Evolutionary conservation across 2,113 vertebrate genomes (phyloP), one percentile per base, ranked within the genome.

Genomic region (Himantopus leucocephalus): DNA sequence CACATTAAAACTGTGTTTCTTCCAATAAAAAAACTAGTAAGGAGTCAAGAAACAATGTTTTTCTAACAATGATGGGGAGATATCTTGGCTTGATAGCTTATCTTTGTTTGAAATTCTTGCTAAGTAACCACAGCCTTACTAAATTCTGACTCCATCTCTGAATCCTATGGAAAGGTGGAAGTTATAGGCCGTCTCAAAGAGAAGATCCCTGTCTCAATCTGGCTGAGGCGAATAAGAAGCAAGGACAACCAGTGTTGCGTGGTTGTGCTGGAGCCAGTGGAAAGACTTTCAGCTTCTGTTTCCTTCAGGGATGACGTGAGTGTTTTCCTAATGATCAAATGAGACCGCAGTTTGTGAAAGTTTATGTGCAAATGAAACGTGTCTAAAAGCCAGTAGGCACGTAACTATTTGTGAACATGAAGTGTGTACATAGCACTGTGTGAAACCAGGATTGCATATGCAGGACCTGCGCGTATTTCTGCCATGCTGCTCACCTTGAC

Each of bases 211-310:
- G 98, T 99, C 62, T 99, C 98, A 0, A 97, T 99, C 39, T 99
- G 98, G 98, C 96, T 98, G 89, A 97, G 97, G 92, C 97, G 76
- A 77, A 52, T 97, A 62, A 97, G 92, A 74, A 98, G 94, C 79
- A 96, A 98, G 58, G 86, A 60, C n/a, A 94, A 90, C 13, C 90
- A 67, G 30, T 82, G 95, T 60, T 98, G 97, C 14, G 96, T 99
- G 91, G 96, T 99, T 14, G 94, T 99, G 91, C 96, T 99, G 94
- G 99, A 99, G 93, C 98, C 98, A 8, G 99, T 99, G 78, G 98
- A 99, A 97, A 98, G 98, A 68, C 74, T 99, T 71, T 98, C 99
- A 3, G 98, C 98, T 53, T 97, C 92, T 63, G 97, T 99, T 30
- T 97, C 98, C 35, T 99, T 99, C 97, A 98, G 89, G 7, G 96